Evolutionary conservation across 2,888 invertebrate genomes (phyloP), one percentile per base, ranked within the genome.

Genomic region (Athalia cordata): DNA sequence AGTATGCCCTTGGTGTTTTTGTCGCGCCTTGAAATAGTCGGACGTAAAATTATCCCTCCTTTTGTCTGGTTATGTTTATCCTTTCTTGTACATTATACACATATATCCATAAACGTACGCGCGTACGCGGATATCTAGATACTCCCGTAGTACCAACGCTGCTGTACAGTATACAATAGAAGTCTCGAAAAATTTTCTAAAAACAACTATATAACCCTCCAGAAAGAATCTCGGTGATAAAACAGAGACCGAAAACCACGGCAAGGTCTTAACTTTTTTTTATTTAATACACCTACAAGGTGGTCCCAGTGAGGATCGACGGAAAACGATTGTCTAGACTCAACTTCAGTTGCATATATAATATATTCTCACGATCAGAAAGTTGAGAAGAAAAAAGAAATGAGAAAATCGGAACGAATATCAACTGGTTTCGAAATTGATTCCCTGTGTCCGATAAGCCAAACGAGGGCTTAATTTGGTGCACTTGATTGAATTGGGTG

Each of bases 51-150:
- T 59, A 72, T 72, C 57, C 59, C 11, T 13, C 29, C 66, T 57
- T 72, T 72, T 72, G 72, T 72, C 59, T 47, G 57, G 57, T 59
- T 59, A 59, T 72, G 72, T 72, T 72, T 72, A 72, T 72, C 59
- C 72, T 72, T 72, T 9, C 47, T 7, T 55, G 13, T 15, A 52
- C n/a, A 29, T 55, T 43, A 45, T 59, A 72, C 15, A 6, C 50
- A 59, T n/a, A 29, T 9, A 49, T 13, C 5, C 45, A 45, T n/a
- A 64, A 5, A 64, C 6, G 7, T 64, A 4, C 3, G 6, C 11
- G 13, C 45, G n/a, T 6, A n/a, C n/a, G 64, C 29, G 29, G 29
- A 29, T 29, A 29, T 29, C 29, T 29, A 29, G 29, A 29, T 29
- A 29, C 29, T 29, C 29, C 29, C 29, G 29, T 29, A 29, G 29